Conservation (phyloP, 2,888 invertebrate species). For the Trisateles emortualis region DNA sequence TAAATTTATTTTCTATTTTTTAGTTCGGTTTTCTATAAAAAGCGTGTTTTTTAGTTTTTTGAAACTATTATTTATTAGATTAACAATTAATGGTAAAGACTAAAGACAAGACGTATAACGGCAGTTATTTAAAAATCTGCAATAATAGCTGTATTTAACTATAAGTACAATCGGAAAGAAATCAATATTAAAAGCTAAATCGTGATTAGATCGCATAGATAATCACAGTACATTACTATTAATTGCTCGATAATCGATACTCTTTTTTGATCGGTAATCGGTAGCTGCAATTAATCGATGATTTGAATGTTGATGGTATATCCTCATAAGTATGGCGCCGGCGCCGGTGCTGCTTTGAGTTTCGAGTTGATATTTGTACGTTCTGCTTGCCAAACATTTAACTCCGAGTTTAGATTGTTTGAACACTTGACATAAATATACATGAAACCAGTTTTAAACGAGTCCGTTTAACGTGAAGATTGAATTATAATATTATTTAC, state of each 20-base stretch:
- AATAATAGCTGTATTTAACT: not conserved
- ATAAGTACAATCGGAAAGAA: not conserved
- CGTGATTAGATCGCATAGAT: constrained; percentile 1
- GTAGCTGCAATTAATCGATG: constrained; percentile 25
- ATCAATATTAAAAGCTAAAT: not conserved
- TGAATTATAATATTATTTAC: constrained; percentile 9
- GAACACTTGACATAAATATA: constrained; percentile 11
- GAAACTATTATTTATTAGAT: too few relatives aligned
- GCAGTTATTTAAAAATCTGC: too few relatives aligned
- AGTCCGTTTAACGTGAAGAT: constrained; percentile 5
- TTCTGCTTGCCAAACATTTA: not conserved
- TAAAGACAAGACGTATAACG: not conserved
- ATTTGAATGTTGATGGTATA: constrained; percentile 7
- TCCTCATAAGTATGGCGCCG: not conserved
- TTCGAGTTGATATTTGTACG: not conserved
- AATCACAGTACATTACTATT: constrained; percentile 23
- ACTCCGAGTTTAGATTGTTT: constrained; percentile 10
- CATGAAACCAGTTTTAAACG: constrained; percentile 14
- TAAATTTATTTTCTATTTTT: too few relatives aligned
- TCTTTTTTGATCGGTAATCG: too few relatives aligned
- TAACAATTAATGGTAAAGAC: not conserved
- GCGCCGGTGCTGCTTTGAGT: too few relatives aligned
- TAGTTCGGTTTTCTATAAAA: too few relatives aligned
- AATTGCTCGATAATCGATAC: constrained; percentile 5
- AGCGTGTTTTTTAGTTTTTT: too few relatives aligned